phyloP scores from a whole-genome alignment of 1,140 invertebrate genomes.

The Atta colombica region DNA sequence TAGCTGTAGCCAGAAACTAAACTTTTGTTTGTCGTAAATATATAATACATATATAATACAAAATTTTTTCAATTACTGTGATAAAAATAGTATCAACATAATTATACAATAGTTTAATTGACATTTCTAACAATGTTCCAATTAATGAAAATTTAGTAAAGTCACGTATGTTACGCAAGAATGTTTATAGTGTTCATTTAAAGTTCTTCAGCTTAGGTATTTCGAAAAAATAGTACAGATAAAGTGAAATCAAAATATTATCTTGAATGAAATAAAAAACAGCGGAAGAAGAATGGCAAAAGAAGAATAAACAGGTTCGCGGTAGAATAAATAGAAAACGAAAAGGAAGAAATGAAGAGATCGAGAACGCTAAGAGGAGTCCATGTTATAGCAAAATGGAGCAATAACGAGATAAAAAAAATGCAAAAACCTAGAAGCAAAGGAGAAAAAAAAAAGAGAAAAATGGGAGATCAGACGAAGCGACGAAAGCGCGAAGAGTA shows the following conservation, averaged over 20 bases:
- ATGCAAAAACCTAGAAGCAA: slow-evolving; percentile 26
- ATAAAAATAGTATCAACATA: neutral
- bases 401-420: slow-evolving; percentile 50
- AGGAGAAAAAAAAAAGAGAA: slow-evolving; percentile 37
- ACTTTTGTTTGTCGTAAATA: too few species aligned
- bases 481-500: slow-evolving; percentile 48
- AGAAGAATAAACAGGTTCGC: slow-evolving; percentile 56
- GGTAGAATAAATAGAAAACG: slow-evolving; percentile 21
- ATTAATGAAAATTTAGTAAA: slow-evolving; percentile 58
- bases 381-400: slow-evolving; percentile 68
- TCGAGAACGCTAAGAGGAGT: slow-evolving; percentile 60
- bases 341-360: slow-evolving; percentile 7
- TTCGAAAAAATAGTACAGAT: slow-evolving; percentile 51
- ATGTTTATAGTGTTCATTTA: slow-evolving; percentile 39
- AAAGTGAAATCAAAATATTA: slow-evolving; percentile 47
- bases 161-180: slow-evolving; percentile 1
- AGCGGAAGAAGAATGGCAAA: slow-evolving; percentile 29
- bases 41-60: neutral
- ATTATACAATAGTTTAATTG: slow-evolving; percentile 25
- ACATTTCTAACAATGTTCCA: slow-evolving; percentile 62
- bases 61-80: neutral
- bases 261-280: slow-evolving; percentile 27
- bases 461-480: slow-evolving; percentile 39
- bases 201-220: slow-evolving; percentile 57
- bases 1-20: too few species aligned